Base-by-base conservation (phyloP, 2,888 invertebrate genomes). In the Agrilus cyanescens region DNA sequence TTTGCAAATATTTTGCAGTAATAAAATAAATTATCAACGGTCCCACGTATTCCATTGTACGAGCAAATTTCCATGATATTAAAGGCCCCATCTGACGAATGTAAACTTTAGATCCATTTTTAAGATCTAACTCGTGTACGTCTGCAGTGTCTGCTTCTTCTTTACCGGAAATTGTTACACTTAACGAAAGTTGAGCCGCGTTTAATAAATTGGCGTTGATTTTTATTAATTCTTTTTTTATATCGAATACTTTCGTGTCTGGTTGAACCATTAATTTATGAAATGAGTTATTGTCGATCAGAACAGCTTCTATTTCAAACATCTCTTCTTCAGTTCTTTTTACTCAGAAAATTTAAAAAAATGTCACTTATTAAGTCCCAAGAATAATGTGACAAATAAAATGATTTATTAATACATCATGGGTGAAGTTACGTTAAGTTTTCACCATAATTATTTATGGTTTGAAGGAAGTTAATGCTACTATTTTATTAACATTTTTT, bases 11-110 rank as follows among this genome's bases (percentile, higher is more conserved):
- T 47, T 79, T 74, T 61, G 94, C 93, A 49, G 91, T 79, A 72
- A 91, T 78, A 12, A 93, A 71, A 63, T 98, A 98, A 1, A 96
- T 82, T 52, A 88, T 69, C 38, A 97, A 70, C 1, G 98, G 98
- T 0, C 98, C 98, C 41, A 94, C 89, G 71, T 98, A 98, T 72
- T 98, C 98, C 12, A 85, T 76, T 41, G 98, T 65, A 66, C 98
- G 98, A 1, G 98, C 97, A 12, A 94, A 94, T 55, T 84, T 87
- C 97, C 97, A 98, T 4, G 94, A 90, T 57, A 98, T 89, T 71
- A 98, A 98, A 2, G 96, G 95, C 3, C 98, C 95, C 42, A 98
- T 74, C 69, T 98, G 97, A 69, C 93, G 94, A 31, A 94, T 77
- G 65, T 84, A 98, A 1, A 98, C 63, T 60, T 85, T 86, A 3